These are phyloP conservation scores for Epinephelus moara DNA, from an alignment of 2,113 vertebrate species.

Conservation along the genomic window DNA sequence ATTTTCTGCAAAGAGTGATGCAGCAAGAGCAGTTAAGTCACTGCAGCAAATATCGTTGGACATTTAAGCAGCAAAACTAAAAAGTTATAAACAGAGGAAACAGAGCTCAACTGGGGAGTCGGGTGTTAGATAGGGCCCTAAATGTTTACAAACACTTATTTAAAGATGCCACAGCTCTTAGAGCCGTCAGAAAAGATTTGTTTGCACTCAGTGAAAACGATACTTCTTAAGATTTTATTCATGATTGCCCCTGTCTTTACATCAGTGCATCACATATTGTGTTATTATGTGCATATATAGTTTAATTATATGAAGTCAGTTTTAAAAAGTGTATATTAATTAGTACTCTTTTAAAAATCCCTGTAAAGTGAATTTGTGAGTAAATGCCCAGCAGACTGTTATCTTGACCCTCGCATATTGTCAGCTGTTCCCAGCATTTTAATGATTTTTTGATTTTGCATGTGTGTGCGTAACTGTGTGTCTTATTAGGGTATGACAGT, in stretches of 20 bases:
- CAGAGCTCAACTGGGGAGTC: no score
- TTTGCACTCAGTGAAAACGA: no score
- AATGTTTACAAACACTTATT: no score
- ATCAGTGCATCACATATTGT: neutral
- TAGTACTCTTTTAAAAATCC: neutral
- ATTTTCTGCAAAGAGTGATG: no score
- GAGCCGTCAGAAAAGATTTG: no score
- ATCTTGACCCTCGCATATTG: neutral
- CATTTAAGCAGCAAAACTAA: no score
- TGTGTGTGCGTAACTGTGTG: constrained; percentile 18
- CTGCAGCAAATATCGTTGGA: no score
- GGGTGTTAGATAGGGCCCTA: no score
- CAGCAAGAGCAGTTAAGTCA: no score
- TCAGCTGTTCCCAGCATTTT: neutral
- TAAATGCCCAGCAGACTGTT: neutral
- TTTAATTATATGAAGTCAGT: neutral
- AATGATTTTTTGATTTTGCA: constrained; percentile 23
- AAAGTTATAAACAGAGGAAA: no score
- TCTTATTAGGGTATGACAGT: constrained; percentile 7
- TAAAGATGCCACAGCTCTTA: no score
- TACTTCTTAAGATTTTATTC: no score
- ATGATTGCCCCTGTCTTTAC: neutral
- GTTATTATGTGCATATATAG: neutral
- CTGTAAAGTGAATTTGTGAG: neutral
- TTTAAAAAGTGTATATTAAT: neutral